Evolutionary conservation across 2,888 invertebrate genomes (phyloP).

Genomic region (Drosophila diplacantha): DNA sequence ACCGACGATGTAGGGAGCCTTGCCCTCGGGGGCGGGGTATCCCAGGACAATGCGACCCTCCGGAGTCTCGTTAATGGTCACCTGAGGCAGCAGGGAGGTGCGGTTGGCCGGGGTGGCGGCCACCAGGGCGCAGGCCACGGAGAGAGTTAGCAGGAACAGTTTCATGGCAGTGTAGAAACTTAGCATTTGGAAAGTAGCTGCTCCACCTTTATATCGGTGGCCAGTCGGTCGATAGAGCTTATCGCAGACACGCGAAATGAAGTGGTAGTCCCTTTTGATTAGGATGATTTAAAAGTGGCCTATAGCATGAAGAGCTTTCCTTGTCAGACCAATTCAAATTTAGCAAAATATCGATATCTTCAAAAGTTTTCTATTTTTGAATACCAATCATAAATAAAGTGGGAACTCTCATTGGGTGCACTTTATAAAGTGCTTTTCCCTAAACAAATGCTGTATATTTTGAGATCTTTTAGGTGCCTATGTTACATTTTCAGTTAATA

Average conservation of each 20-base stretch:
- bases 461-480: fast-evolving
- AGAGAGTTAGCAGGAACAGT: slow-evolving; percentile 16
- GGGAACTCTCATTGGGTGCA: no score
- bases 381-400: neutral
- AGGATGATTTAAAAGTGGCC: no score
- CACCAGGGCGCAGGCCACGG: slow-evolving; percentile 25
- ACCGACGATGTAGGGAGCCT: slow-evolving; percentile 61
- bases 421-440: neutral
- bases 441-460: neutral
- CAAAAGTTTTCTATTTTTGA: neutral
- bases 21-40: slow-evolving; percentile 42
- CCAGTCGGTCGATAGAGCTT: no score
- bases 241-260: neutral
- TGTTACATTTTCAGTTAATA: neutral
- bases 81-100: slow-evolving; percentile 19
- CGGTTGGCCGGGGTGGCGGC: slow-evolving; percentile 21
- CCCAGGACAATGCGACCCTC: slow-evolving; percentile 52
- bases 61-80: slow-evolving; percentile 9
- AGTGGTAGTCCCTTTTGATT: neutral
- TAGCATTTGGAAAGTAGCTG: neutral
- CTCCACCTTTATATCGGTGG: no score
- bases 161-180: slow-evolving; percentile 16
- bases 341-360: slow-evolving; percentile 1
- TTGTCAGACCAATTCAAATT: neutral
- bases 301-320: neutral